These are phyloP conservation scores for Scomber colias DNA, from an alignment of 2,113 vertebrate species.

Conservation along the genomic window DNA sequence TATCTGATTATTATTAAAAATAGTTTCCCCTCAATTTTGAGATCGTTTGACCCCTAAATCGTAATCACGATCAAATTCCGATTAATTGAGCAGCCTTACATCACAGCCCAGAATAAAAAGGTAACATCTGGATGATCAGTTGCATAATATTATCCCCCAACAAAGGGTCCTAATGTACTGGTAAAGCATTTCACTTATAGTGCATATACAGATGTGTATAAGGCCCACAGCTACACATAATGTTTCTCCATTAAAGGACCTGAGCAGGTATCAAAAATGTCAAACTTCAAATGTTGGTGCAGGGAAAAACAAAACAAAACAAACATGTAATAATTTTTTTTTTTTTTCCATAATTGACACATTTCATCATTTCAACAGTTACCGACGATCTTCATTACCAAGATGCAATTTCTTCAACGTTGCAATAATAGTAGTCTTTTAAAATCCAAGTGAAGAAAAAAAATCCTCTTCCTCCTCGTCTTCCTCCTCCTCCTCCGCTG, in stretches of 20 bases:
- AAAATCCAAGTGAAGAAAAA: slow-evolving; percentile 7
- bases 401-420: slow-evolving; percentile 22
- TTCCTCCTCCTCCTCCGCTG: background rate
- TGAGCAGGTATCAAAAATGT: slow-evolving; percentile 64
- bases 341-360: slow-evolving; percentile 9
- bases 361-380: background rate
- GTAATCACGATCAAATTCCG: too few relatives aligned
- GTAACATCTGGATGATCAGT: slow-evolving; percentile 51
- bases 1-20: too few relatives aligned
- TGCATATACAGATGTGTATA: slow-evolving; percentile 62
- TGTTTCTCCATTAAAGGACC: slow-evolving; percentile 61
- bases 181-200: slow-evolving; percentile 70
- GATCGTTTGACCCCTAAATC: too few relatives aligned
- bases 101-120: slow-evolving; percentile 53
- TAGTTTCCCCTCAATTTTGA: too few relatives aligned
- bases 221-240: slow-evolving; percentile 55
- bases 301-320: slow-evolving; percentile 12
- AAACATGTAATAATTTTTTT: background rate
- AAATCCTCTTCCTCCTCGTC: too few relatives aligned
- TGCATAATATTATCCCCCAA: slow-evolving; percentile 63
- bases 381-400: slow-evolving; percentile 13
- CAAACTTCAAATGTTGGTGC: slow-evolving; percentile 20
- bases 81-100: background rate
- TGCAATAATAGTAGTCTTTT: slow-evolving; percentile 21
- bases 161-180: slow-evolving; percentile 44